phyloP scores from a whole-genome alignment of 2,888 invertebrate species.

The Apomyelois bistriatella region DNA sequence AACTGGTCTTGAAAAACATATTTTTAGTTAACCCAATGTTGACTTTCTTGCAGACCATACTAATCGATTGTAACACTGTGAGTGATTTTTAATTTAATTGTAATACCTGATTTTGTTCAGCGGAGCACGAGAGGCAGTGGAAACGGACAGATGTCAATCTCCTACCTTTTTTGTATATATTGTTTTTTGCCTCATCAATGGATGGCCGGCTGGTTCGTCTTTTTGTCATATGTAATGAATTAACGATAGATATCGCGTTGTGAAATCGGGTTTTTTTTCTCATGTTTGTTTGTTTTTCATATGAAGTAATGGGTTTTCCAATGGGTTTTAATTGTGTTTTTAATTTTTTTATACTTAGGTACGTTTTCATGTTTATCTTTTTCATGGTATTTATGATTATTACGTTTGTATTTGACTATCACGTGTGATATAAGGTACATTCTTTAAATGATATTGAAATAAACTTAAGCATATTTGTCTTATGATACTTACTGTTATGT shows the following conservation, averaged over 20 bases:
- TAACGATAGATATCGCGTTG: slow-evolving; percentile 53
- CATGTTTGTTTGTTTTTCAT: slow-evolving; percentile 22
- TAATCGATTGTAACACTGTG: slow-evolving; percentile 57
- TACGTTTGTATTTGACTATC: no score
- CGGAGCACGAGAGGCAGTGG: slow-evolving; percentile 55
- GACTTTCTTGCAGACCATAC: slow-evolving; percentile 49
- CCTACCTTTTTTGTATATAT: slow-evolving; percentile 20
- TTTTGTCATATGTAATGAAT: slow-evolving; percentile 60
- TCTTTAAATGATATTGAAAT: no score
- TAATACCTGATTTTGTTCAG: slow-evolving; percentile 75
- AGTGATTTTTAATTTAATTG: slow-evolving; percentile 79
- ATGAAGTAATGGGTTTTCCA: slow-evolving; percentile 12
- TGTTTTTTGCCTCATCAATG: slow-evolving; percentile 43
- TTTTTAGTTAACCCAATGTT: no score
- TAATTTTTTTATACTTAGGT: background rate
- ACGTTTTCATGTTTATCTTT: background rate
- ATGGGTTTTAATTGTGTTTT: background rate
- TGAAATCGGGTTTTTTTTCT: slow-evolving; percentile 37
- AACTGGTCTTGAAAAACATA: no score
- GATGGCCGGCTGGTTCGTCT: slow-evolving; percentile 36
- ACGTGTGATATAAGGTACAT: no score
- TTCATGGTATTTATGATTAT: no score
- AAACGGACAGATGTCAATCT: slow-evolving; percentile 71
- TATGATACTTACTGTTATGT: no score
- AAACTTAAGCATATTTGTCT: no score